These are phyloP conservation scores for Moxostoma hubbsi DNA, from an alignment of 2,797 vertebrate species.

Conservation along the genomic window DNA sequence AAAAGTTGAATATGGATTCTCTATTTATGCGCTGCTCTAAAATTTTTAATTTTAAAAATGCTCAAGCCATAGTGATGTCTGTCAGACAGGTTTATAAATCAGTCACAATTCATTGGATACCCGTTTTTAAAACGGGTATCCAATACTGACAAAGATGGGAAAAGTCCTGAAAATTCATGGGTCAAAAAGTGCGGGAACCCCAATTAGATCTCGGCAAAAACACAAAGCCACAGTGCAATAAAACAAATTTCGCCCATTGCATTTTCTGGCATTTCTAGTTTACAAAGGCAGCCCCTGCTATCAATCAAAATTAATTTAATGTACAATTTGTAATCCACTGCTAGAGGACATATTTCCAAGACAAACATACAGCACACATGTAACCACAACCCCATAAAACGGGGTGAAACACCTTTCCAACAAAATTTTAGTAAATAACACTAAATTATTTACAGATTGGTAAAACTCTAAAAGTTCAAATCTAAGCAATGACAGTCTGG, in stretches of 20 bases:
- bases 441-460: slow-evolving; percentile 58
- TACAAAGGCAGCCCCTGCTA: neutral
- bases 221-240: neutral
- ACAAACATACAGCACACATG: slow-evolving; percentile 69
- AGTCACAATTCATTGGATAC: too few relatives aligned
- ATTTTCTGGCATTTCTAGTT: neutral
- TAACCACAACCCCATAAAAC: slow-evolving; percentile 78
- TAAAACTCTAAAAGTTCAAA: slow-evolving; percentile 12
- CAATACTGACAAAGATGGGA: too few relatives aligned
- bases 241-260: neutral
- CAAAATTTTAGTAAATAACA: too few relatives aligned
- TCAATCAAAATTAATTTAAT: slow-evolving; percentile 30
- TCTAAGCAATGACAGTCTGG: slow-evolving; percentile 62
- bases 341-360: slow-evolving; percentile 55
- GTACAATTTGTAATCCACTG: neutral
- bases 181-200: neutral
- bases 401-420: slow-evolving; percentile 75
- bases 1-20: too few relatives aligned
- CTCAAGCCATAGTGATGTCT: too few relatives aligned
- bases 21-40: too few relatives aligned
- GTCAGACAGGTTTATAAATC: too few relatives aligned
- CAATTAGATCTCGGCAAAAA: neutral
- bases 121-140: too few relatives aligned
- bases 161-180: neutral
- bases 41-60: too few relatives aligned